Evolutionary conservation across 2,797 vertebrate genomes (phyloP).

Genomic region (Artibeus jamaicensis): DNA sequence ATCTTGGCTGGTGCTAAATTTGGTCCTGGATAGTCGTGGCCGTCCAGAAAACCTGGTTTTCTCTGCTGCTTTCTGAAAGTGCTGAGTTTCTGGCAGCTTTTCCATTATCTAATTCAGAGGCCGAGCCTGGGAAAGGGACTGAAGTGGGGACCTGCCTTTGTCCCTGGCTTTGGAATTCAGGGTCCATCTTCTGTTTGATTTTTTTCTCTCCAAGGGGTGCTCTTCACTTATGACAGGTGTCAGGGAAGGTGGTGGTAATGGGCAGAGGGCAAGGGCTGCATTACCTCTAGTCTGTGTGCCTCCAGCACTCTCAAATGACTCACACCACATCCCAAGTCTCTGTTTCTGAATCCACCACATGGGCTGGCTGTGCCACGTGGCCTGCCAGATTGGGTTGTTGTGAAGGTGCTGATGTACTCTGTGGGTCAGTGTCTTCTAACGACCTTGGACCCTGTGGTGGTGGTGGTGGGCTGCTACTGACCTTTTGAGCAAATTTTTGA

Average conservation of each 20-base stretch:
- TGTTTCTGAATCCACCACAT: background rate
- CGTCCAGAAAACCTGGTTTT: conserved; percentile 34
- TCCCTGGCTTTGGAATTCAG: background rate
- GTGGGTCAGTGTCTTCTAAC: background rate
- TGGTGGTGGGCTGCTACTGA: background rate
- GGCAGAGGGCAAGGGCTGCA: background rate
- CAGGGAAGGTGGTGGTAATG: background rate
- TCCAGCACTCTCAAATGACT: background rate
- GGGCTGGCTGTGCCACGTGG: background rate
- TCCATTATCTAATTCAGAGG: background rate
- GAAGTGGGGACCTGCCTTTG: background rate
- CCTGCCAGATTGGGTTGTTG: background rate
- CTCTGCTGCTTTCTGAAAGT: conserved; percentile 1
- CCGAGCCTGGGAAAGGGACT: background rate
- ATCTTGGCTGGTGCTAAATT: conserved; percentile 71
- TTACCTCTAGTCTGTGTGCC: background rate
- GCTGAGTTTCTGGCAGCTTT: background rate
- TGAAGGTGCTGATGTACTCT: background rate
- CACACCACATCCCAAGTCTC: background rate
- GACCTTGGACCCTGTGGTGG: background rate
- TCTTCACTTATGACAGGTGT: background rate
- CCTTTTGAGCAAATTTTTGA: background rate
- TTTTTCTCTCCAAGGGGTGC: background rate
- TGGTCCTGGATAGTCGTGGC: conserved; percentile 17
- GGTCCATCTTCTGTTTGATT: background rate